Percentiles rank a stretch among this genome's conserved stretches.
These are phyloP conservation scores for Rhodinocichla rosea DNA, from an alignment of 2,113 vertebrate species.

Conservation along the genomic window DNA sequence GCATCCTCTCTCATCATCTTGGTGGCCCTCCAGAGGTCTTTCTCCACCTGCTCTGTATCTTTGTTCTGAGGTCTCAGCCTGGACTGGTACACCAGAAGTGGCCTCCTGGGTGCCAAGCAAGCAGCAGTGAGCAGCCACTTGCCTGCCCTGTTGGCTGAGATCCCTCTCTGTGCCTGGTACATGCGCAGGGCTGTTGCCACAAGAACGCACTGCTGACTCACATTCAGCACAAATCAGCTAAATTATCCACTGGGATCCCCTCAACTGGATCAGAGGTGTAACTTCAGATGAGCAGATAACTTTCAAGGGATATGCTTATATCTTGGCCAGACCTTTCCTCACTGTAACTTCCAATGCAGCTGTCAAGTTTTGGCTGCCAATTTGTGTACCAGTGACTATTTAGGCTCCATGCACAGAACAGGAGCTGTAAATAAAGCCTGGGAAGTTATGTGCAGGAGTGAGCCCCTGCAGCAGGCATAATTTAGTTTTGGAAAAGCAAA, in stretches of 20 bases:
- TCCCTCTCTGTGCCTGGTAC: no score
- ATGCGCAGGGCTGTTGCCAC: neutral
- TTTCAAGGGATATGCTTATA: neutral
- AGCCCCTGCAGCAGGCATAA: neutral
- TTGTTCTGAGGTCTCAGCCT: neutral
- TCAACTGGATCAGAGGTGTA: neutral
- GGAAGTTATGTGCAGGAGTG: neutral
- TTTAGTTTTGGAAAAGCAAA: neutral
- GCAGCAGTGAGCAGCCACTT: neutral
- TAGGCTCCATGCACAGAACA: neutral
- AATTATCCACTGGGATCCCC: neutral
- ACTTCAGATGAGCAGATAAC: neutral
- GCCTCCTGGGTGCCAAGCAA: no score
- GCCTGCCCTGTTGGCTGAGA: rapidly evolving
- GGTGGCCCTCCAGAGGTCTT: neutral
- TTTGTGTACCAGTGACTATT: neutral
- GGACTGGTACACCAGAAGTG: neutral
- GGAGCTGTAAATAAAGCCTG: neutral
- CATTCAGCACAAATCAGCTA: rapidly evolving
- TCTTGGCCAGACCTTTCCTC: neutral
- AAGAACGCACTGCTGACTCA: neutral
- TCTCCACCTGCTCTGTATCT: neutral
- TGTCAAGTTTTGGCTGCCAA: neutral
- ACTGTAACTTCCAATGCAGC: neutral
- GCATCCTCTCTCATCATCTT: neutral